phyloP scores from a whole-genome alignment of 2,113 vertebrate genomes.

The Notarius lentiginosus region DNA sequence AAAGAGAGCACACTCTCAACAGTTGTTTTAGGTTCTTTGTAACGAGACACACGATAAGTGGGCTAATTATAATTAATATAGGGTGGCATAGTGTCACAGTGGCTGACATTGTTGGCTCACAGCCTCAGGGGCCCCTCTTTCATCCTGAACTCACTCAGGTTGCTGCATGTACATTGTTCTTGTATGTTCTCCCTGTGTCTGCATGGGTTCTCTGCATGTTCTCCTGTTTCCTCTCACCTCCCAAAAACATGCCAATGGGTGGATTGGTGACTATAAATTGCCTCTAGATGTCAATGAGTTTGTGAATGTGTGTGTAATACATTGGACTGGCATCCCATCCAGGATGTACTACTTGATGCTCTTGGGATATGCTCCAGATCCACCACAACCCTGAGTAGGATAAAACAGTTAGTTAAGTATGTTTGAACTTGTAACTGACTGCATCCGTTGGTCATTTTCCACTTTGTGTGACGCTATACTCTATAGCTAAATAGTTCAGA shows the following conservation, averaged over 20 bases:
- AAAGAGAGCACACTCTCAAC: neutral
- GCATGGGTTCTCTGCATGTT: neutral
- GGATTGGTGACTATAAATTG: too few relatives aligned
- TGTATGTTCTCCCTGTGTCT: neutral
- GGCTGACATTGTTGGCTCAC: neutral
- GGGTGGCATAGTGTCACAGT: neutral
- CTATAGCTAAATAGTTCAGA: too few relatives aligned
- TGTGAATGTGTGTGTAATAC: too few relatives aligned
- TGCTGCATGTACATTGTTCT: neutral
- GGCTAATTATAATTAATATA: conserved; percentile 2
- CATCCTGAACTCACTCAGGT: neutral
- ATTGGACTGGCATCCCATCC: too few relatives aligned
- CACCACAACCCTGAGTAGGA: too few relatives aligned
- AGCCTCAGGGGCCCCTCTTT: neutral
- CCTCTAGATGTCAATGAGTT: too few relatives aligned
- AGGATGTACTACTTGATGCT: too few relatives aligned
- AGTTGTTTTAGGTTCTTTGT: neutral
- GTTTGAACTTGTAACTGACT: too few relatives aligned
- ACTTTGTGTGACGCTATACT: too few relatives aligned
- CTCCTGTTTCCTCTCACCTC: neutral
- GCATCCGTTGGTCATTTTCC: too few relatives aligned
- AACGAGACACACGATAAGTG: neutral
- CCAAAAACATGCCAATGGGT: neutral
- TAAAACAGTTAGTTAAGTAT: too few relatives aligned
- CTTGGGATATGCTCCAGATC: too few relatives aligned